phyloP scores from a whole-genome alignment of 1,140 invertebrate genomes.

The Ceratosolen solmsi region DNA sequence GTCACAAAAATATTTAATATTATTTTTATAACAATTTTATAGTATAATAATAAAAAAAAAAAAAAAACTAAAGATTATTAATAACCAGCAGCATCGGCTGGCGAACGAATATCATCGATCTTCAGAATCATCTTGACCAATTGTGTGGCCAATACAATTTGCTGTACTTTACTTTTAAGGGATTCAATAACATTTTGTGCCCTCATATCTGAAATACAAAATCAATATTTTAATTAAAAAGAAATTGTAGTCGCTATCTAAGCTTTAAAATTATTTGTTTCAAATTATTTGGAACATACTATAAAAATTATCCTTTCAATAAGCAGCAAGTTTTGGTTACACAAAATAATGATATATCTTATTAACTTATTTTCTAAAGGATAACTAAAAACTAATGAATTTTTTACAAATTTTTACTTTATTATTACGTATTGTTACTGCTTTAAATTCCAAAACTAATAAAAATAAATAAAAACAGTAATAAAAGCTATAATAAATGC shows the following conservation, averaged over 20 bases:
- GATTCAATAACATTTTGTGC: constrained; percentile 97
- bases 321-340: too few species aligned
- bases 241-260: too few species aligned
- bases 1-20: constrained; percentile 36
- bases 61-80: constrained; percentile 35
- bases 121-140: constrained; percentile 99
- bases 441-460: too few species aligned
- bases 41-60: constrained; percentile 34
- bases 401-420: constrained; percentile 26
- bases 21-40: constrained; percentile 21
- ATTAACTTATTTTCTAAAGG: neutral
- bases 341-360: too few species aligned
- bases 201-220: constrained; percentile 90
- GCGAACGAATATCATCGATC: constrained; percentile 97
- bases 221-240: neutral
- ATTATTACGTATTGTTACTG: too few species aligned
- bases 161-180: constrained; percentile 96
- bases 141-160: constrained; percentile 96
- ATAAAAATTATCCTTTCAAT: too few species aligned
- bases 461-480: neutral
- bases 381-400: neutral
- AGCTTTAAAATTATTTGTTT: neutral
- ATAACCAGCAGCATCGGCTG: constrained; percentile 72
- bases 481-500: neutral
- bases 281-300: neutral